Evolutionary conservation across 1,140 invertebrate species (phyloP).

Genomic region (Aphis gossypii): DNA sequence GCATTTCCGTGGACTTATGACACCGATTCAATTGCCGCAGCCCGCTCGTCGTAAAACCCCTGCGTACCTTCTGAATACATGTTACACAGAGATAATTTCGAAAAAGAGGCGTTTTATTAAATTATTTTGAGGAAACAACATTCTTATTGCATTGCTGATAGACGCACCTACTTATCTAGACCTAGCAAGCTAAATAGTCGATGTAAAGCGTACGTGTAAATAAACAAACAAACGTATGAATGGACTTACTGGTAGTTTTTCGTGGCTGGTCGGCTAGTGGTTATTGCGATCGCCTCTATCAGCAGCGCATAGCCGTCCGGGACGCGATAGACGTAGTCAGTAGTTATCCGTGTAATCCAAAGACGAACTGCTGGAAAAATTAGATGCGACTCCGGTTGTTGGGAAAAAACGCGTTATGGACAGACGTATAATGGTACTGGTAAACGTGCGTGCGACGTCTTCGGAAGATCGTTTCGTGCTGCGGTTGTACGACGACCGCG

Average conservation of each 20-base stretch:
- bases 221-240: neutral
- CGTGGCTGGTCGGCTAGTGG: neutral
- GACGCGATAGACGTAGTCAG: neutral
- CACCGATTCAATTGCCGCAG: neutral
- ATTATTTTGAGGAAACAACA: neutral
- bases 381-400: too few relatives aligned
- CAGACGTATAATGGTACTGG: neutral
- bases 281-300: neutral
- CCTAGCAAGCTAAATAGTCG: neutral
- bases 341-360: neutral
- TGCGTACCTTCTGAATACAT: constrained; percentile 44
- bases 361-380: neutral
- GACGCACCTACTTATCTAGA: neutral
- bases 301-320: neutral
- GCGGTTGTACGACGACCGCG: neutral
- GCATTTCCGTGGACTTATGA: neutral
- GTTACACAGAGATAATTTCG: constrained; percentile 47
- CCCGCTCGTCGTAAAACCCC: neutral
- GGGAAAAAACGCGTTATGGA: neutral
- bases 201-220: neutral
- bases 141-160: neutral
- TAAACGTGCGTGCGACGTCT: neutral
- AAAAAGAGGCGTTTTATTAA: neutral
- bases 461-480: neutral
- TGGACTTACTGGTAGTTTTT: neutral